Base-by-base conservation (phyloP, 2,113 vertebrate genomes). In the Pangasianodon hypophthalmus region DNA sequence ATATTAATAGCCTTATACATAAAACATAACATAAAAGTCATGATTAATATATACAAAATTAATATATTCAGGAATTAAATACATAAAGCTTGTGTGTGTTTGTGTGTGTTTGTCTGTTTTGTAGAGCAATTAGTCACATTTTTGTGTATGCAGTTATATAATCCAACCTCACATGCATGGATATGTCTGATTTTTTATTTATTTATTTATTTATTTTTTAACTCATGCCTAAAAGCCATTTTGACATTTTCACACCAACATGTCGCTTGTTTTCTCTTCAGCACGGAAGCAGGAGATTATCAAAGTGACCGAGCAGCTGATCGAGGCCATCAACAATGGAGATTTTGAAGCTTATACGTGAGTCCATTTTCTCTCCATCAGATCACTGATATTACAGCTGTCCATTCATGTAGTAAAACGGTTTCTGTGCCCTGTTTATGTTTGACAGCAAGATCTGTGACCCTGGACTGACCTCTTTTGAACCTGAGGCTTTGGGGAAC, bases 261-360 rank as follows among this genome's bases (percentile, higher is more conserved):
- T 46, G 16, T 48, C 18, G 69, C 64, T 89, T 91, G 83, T 88
- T 91, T 82, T 86, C 93, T 89, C 0, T 75, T 84, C 91, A 99
- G 98, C 97, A 90, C 97, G 98, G 75, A 99, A 99, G 93, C 98
- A 99, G 94, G 98, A 99, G 96, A 99, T 99, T 92, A 99, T 99
- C 91, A 99, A 99, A 95, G 98, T 98, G 87, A 99, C 98, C 0
- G 98, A 99, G 93, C 98, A 98, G 94, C 95, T 99, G 94, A 99
- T 99, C 9, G 98, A 99, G 95, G 98, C 98, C 26, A 99, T 99
- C 94, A 99, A 99, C 96, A 99, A 97, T 1, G 97, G 98, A n/a
- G 98, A 99, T 95, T 99, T 99, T 26, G 98, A 99, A 95, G 98
- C 98, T 41, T 99, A 99, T 95, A 99, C 98, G 98, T 99, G 87